Evolutionary conservation across 2,113 vertebrate species (phyloP), one percentile per base, ranked within the genome.

Genomic region (Atlantisia rogersi): DNA sequence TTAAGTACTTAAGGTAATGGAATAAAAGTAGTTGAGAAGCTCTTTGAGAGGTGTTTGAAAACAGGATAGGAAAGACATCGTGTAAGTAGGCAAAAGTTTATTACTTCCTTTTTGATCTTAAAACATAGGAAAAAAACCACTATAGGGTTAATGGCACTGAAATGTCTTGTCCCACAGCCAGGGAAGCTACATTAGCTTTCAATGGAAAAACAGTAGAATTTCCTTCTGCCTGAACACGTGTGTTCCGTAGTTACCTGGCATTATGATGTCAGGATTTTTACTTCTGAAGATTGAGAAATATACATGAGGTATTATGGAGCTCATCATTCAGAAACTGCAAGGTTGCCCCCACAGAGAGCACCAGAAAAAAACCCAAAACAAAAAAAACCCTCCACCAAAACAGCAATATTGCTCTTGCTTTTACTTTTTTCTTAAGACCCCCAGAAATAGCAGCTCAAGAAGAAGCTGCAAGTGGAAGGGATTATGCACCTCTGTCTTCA

Each of bases 1-100:
- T 96, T 98, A 98, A 98, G 95, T 97, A 95, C 93, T 96, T 97
- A 98, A 97, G 92, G 97, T 98, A 98, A 98, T 97, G 96, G 88
- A 95, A 86, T 95, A 92, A 95, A 97, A 97, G 93, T 92, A 94
- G 94, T 89, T 97, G 92, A 95, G 97, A 96, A 95, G 90, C 90
- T 94, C 46, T 97, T 97, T 96, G 89, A 95, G 81, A 78, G 48
- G 22, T 86, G 67, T 86, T 94, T 32, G 14, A 71, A 96, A 97
- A 62, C 26, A 85, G 73, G 78, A 56, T 63, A 69, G 88, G 71
- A 79, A 92, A 91, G 83, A 94, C 94, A 82, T 19, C 64, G 64
- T 81, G 35, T 86, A 94, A 94, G 63, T 13, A 58, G 39, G 58
- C 58, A 70, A 73, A 60, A 87, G 56, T 93, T 92, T 88, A 50